Conservation (phyloP, 2,113 vertebrate species). For the Choloepus hoffmanni region DNA sequence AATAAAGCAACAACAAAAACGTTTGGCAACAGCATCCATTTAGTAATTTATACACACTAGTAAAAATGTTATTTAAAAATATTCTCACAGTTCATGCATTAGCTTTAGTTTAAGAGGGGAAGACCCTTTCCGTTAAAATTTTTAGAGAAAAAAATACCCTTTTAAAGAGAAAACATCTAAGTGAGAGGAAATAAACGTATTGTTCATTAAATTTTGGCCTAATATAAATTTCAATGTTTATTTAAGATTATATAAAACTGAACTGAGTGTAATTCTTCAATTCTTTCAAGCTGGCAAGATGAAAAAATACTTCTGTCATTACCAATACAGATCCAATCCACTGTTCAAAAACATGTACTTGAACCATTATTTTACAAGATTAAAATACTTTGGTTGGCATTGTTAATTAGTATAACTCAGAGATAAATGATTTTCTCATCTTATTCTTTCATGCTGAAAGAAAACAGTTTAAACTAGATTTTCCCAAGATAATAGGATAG, state of each 20-base stretch:
- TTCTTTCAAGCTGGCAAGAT: slow-evolving; percentile 45
- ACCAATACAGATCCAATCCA: slow-evolving; percentile 4
- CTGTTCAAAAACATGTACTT: slow-evolving; percentile 31
- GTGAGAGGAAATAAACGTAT: slow-evolving; percentile 28
- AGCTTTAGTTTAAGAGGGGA: slow-evolving; percentile 58
- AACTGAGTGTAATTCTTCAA: slow-evolving; percentile 51
- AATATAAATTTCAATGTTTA: slow-evolving; percentile 68
- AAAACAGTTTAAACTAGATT: slow-evolving; percentile 51
- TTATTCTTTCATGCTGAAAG: slow-evolving; percentile 40
- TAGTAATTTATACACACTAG: slow-evolving; percentile 60
- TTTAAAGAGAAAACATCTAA: slow-evolving; percentile 64
- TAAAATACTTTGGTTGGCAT: slow-evolving; percentile 56
- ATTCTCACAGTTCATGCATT: slow-evolving; percentile 67
- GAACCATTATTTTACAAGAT: slow-evolving; percentile 50
- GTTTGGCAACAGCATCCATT: slow-evolving; percentile 33
- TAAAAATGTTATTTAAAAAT: slow-evolving; percentile 73
- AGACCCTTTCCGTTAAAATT: slow-evolving; percentile 36
- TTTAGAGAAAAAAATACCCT: slow-evolving; percentile 61
- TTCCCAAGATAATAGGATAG: slow-evolving; percentile 40
- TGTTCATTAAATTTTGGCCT: slow-evolving; percentile 64
- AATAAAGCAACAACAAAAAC: slow-evolving; percentile 64
- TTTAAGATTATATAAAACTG: slow-evolving; percentile 53
- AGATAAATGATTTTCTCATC: slow-evolving; percentile 59
- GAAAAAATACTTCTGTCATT: slow-evolving; percentile 51
- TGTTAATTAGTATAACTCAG: slow-evolving; percentile 55